phyloP scores from a whole-genome alignment of 1,140 invertebrate genomes.

The Trigoniulus corallinus region DNA sequence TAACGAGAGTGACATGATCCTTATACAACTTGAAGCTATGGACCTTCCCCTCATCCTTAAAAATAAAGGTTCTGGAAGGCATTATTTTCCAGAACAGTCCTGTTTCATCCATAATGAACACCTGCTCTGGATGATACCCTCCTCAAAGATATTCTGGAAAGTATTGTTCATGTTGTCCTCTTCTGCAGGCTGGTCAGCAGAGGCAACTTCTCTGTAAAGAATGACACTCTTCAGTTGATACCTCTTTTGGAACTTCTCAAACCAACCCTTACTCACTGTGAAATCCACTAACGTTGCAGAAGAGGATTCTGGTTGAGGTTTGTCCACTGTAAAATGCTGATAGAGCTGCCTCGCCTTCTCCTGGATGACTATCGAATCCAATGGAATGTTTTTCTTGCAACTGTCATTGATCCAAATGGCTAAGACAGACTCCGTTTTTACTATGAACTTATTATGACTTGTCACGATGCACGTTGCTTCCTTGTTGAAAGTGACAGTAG shows the following conservation, averaged over 20 bases:
- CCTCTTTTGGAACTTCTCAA: background rate
- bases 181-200: too few relatives aligned
- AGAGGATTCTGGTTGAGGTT: background rate
- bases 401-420: background rate
- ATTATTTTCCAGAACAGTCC: background rate
- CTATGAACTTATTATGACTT: background rate
- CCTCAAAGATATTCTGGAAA: too few relatives aligned
- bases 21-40: conserved; percentile 4
- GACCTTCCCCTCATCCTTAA: background rate
- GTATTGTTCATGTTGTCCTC: too few relatives aligned
- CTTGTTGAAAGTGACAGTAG: background rate
- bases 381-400: background rate
- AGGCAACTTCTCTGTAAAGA: too few relatives aligned
- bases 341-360: background rate
- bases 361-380: background rate
- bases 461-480: background rate
- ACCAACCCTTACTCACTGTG: background rate
- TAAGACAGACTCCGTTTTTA: background rate
- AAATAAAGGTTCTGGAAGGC: background rate
- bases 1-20: conserved; percentile 7
- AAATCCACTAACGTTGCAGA: background rate
- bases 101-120: too few relatives aligned
- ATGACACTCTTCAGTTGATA: too few relatives aligned
- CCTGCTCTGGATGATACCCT: too few relatives aligned
- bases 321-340: background rate